Conservation (phyloP, 2,113 vertebrate species). For the Ranitomeya variabilis region DNA sequence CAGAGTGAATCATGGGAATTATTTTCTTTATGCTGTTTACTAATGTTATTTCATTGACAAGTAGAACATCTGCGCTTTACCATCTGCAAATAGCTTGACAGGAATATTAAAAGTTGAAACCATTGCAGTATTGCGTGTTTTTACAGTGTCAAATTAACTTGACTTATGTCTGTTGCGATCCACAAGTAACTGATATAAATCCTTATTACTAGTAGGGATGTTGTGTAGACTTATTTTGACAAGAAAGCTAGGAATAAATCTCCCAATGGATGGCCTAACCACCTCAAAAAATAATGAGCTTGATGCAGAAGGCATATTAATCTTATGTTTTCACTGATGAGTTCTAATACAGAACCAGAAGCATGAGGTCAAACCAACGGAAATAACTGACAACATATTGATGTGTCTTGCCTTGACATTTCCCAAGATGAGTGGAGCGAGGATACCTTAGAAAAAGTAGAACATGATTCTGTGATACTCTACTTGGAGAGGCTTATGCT, state of each 20-base stretch:
- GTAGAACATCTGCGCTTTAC: slow-evolving; percentile 38
- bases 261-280: background rate
- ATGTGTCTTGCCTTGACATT: no score
- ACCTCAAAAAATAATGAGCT: background rate
- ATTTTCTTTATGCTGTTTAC: slow-evolving; percentile 29
- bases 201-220: background rate
- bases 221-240: background rate
- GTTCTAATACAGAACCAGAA: no score
- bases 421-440: no score
- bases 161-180: background rate
- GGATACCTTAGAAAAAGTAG: no score
- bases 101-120: slow-evolving; percentile 27
- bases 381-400: no score
- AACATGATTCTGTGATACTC: no score
- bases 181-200: background rate
- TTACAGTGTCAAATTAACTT: background rate
- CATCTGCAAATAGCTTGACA: slow-evolving; percentile 31
- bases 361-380: no score
- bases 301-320: background rate
- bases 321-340: no score
- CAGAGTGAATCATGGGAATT: slow-evolving; percentile 13
- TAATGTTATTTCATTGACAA: slow-evolving; percentile 43
- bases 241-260: background rate
- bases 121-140: background rate
- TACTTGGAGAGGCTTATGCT: no score